These are phyloP conservation scores for Muraenolepis orangiensis DNA, from an alignment of 2,797 vertebrate species.

Conservation along the genomic window DNA sequence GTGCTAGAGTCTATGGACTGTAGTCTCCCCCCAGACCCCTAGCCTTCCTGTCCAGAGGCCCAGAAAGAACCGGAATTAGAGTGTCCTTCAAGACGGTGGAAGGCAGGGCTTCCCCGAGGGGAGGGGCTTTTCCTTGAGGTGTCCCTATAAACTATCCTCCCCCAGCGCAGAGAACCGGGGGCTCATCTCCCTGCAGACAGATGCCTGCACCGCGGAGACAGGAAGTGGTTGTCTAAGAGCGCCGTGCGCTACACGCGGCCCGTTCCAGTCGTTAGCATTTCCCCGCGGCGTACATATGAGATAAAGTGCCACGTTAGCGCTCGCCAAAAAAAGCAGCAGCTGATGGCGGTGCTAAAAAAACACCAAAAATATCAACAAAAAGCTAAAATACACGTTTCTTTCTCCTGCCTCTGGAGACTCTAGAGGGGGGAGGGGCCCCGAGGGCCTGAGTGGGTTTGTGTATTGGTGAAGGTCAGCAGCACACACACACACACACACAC, in stretches of 20 bases:
- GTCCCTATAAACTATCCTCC: no score
- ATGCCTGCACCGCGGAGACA: constrained; percentile 10
- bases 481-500: no score
- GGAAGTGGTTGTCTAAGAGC: not conserved
- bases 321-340: not conserved
- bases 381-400: no score
- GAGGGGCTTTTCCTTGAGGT: constrained; percentile 21
- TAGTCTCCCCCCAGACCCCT: not conserved
- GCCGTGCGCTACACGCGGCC: not conserved
- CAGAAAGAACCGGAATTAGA: not conserved
- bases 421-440: no score
- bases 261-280: constrained; percentile 9
- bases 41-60: not conserved
- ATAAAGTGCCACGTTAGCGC: constrained; percentile 2
- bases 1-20: no score
- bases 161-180: no score
- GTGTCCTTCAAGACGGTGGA: not conserved
- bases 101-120: not conserved
- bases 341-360: not conserved
- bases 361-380: no score
- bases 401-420: no score
- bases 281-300: constrained; percentile 23
- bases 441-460: no score
- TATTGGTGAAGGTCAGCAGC: no score
- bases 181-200: constrained; percentile 26